phyloP scores from a whole-genome alignment of 2,888 invertebrate species.

The Zygogramma bicolorata region DNA sequence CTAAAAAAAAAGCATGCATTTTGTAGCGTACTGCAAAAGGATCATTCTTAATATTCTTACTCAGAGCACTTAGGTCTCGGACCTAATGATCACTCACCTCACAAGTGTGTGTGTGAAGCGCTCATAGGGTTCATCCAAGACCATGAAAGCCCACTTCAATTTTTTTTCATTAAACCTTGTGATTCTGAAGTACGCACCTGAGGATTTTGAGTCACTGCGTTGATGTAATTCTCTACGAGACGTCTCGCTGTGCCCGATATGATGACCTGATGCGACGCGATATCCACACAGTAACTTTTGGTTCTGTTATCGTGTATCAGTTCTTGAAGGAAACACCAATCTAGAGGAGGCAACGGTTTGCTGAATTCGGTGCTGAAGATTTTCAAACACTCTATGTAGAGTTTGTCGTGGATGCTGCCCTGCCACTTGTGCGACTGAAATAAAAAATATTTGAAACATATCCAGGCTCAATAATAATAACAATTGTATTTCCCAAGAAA shows the following conservation, averaged over 20 bases:
- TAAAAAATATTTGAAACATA: too few relatives aligned
- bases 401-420: constrained; percentile 49
- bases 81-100: too few relatives aligned
- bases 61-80: too few relatives aligned
- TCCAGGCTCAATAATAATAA: too few relatives aligned
- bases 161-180: too few relatives aligned
- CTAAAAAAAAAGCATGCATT: too few relatives aligned
- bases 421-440: constrained; percentile 53
- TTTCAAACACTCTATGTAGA: constrained; percentile 72
- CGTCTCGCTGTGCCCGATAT: constrained; percentile 75
- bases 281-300: constrained; percentile 69
- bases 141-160: too few relatives aligned
- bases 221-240: constrained; percentile 75
- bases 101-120: too few relatives aligned
- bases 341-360: constrained; percentile 78
- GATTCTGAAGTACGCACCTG: constrained; percentile 61
- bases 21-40: too few relatives aligned
- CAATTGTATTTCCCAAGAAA: too few relatives aligned
- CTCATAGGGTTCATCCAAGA: too few relatives aligned
- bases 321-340: constrained; percentile 76
- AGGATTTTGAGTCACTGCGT: constrained; percentile 62
- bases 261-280: constrained; percentile 75
- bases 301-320: constrained; percentile 70
- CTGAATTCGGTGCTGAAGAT: constrained; percentile 73
- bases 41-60: too few relatives aligned